Conservation (phyloP, 2,797 vertebrate genomes). For the Acestrorhynchus altus region DNA sequence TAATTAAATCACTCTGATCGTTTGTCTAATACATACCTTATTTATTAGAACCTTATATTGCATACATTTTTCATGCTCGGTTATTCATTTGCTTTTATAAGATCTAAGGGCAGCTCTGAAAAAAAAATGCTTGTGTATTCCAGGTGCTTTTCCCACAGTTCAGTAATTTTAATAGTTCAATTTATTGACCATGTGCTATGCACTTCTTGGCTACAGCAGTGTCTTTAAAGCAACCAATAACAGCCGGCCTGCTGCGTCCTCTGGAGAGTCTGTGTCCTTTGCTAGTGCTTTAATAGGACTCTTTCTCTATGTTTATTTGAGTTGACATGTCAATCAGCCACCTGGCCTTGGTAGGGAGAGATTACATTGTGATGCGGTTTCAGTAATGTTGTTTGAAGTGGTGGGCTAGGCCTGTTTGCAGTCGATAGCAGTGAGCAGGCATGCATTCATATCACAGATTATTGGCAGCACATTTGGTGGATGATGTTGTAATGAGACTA, state of each 20-base stretch:
- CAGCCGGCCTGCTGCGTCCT: neutral
- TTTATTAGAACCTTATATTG: neutral
- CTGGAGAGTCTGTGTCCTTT: slow-evolving; percentile 22
- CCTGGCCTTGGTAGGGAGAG: slow-evolving; percentile 4
- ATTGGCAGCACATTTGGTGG: slow-evolving; percentile 2
- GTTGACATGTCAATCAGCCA: neutral
- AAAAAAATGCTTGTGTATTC: neutral
- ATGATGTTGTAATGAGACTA: slow-evolving; percentile 20
- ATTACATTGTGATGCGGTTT: slow-evolving; percentile 20
- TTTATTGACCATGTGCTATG: slow-evolving; percentile 33
- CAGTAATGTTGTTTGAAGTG: slow-evolving; percentile 35
- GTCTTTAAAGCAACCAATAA: slow-evolving; percentile 6
- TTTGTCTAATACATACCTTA: neutral
- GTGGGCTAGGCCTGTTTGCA: slow-evolving; percentile 17
- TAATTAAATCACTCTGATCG: too few species aligned
- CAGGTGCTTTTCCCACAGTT: slow-evolving; percentile 11
- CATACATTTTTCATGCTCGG: neutral
- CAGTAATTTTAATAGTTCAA: slow-evolving; percentile 9
- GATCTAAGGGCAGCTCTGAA: neutral
- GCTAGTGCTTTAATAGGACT: slow-evolving; percentile 12
- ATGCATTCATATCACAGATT: slow-evolving; percentile 23
- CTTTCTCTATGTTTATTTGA: slow-evolving; percentile 25
- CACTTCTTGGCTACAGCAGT: slow-evolving; percentile 10
- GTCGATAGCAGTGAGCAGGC: slow-evolving; percentile 17
- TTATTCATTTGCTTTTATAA: neutral